A percentile compares a stretch with the other conserved stretches of the same genome.
Evolutionary conservation across 2,888 invertebrate species (phyloP).

Genomic region (Lasius platythorax): DNA sequence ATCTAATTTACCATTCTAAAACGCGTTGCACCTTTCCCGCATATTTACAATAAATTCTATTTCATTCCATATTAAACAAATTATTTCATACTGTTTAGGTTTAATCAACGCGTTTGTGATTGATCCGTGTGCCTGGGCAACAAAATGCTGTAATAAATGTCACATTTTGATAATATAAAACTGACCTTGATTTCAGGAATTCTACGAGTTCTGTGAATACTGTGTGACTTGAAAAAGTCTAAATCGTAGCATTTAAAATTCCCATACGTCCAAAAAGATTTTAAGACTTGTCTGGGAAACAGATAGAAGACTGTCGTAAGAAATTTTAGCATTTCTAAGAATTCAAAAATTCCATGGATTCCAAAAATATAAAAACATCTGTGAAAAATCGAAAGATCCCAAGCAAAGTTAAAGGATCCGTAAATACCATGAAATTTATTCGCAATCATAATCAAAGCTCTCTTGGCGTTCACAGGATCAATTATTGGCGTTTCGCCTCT

Average conservation of each 20-base stretch:
- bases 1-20: conserved; percentile 52
- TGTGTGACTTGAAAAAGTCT: conserved; percentile 6
- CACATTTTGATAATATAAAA: conserved; percentile 14
- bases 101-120: conserved; percentile 51
- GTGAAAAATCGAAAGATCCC: conserved; percentile 44
- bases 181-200: conserved; percentile 28
- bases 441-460: conserved; percentile 83
- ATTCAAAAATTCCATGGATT: conserved; percentile 18
- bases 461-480: conserved; percentile 81
- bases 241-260: conserved; percentile 33
- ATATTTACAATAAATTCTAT: conserved; percentile 58
- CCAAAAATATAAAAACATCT: conserved; percentile 41
- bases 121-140: conserved; percentile 31
- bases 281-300: conserved; percentile 4
- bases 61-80: conserved; percentile 54
- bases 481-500: conserved; percentile 92
- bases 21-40: conserved; percentile 55
- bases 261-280: conserved; percentile 32
- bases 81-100: conserved; percentile 57
- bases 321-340: conserved; percentile 27
- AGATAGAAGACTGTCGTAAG: conserved; percentile 21
- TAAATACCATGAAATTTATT: conserved; percentile 74
- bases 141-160: conserved; percentile 41
- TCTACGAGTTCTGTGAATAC: conserved; percentile 36
- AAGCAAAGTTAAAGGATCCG: conserved; percentile 36